phyloP scores from a whole-genome alignment of 2,797 vertebrate species.

The Rhynchonycteris naso region DNA sequence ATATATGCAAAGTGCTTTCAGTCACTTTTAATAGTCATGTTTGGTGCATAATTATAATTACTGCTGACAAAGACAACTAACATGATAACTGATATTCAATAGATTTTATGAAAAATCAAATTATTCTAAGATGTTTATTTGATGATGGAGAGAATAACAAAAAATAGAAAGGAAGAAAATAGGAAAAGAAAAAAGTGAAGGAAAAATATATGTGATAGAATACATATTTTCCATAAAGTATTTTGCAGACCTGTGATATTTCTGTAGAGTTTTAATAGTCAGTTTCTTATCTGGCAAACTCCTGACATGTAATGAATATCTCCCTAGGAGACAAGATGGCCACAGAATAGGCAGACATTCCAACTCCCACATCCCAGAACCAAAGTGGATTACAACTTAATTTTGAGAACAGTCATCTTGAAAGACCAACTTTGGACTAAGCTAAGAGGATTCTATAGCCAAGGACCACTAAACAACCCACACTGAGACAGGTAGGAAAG shows the following conservation, averaged over 20 bases:
- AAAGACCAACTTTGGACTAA: no score
- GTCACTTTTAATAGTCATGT: slow-evolving; percentile 56
- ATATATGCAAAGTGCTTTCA: slow-evolving; percentile 66
- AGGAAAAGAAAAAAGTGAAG: not conserved
- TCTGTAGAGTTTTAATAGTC: slow-evolving; percentile 11
- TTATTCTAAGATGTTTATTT: slow-evolving; percentile 26
- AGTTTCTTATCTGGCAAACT: not conserved
- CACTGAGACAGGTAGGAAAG: no score
- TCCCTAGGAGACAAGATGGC: no score
- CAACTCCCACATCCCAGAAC: no score
- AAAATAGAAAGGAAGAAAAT: not conserved
- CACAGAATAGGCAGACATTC: no score
- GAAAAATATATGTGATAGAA: not conserved
- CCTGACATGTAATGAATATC: not conserved
- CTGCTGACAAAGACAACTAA: slow-evolving; percentile 51
- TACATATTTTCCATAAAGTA: not conserved
- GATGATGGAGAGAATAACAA: not conserved
- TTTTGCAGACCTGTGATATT: not conserved
- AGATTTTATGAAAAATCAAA: slow-evolving; percentile 58
- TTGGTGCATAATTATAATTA: slow-evolving; percentile 39
- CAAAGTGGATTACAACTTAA: no score
- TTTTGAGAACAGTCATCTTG: no score
- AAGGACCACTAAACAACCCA: no score
- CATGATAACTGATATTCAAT: slow-evolving; percentile 29
- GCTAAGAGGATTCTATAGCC: no score